These are phyloP conservation scores for Hypocryptadius cinnamomeus DNA, from an alignment of 2,113 vertebrate genomes.

Conservation along the genomic window DNA sequence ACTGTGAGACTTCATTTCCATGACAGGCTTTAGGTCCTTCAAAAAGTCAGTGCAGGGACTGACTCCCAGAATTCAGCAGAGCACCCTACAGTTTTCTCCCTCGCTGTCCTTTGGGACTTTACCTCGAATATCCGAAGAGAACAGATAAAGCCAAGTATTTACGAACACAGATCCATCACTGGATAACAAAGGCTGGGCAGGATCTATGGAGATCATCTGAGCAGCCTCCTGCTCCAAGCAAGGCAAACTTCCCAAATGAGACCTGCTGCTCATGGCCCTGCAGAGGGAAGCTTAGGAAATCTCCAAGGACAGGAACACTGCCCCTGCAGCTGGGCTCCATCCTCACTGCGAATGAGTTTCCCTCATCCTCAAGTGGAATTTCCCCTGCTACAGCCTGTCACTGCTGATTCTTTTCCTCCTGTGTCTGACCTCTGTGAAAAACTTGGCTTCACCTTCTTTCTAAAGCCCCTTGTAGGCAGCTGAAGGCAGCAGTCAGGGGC, in stretches of 20 bases:
- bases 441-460: neutral
- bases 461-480: neutral
- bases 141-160: neutral
- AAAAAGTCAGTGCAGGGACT: neutral
- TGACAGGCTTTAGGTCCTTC: neutral
- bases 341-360: neutral
- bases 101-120: neutral
- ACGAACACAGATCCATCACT: rapidly evolving
- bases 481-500: neutral
- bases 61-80: neutral
- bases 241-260: neutral
- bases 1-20: neutral
- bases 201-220: neutral
- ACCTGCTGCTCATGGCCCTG: neutral
- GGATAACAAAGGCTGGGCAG: neutral
- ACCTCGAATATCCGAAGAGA: rapidly evolving
- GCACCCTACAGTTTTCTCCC: neutral
- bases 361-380: neutral
- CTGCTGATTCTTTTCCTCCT: neutral
- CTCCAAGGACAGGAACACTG: neutral
- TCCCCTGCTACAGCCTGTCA: neutral
- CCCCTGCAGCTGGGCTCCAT: neutral
- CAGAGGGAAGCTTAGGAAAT: neutral
- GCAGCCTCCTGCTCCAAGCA: neutral
- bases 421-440: neutral